Evolutionary conservation across 1,140 invertebrate species (phyloP).

Genomic region (Latrodectus geometricus): DNA sequence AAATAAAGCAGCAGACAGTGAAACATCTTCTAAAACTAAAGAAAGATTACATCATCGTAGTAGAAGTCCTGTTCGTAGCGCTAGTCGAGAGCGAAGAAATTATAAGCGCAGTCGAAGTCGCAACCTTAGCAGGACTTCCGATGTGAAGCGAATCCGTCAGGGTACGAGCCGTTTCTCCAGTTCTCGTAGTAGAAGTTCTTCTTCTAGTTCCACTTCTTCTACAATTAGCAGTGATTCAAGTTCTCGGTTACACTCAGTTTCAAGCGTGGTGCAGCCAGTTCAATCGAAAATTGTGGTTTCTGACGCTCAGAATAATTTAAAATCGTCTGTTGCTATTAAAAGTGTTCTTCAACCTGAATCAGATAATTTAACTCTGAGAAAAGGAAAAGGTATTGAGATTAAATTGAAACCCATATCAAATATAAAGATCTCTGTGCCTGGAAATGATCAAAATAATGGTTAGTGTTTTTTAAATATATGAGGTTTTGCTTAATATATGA

Average conservation of each 20-base stretch:
- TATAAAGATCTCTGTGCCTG: neutral
- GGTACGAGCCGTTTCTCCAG: neutral
- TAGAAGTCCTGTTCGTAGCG: neutral
- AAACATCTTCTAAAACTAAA: neutral
- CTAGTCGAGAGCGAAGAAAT: neutral
- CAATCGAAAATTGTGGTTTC: neutral
- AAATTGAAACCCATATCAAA: conserved; percentile 11
- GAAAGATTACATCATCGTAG: neutral
- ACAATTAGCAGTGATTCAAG: conserved; percentile 7
- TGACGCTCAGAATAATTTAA: neutral
- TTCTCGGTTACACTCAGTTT: neutral
- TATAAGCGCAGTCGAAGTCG: conserved; percentile 8
- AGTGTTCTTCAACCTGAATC: neutral
- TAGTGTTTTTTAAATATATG: neutral
- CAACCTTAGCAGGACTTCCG: neutral
- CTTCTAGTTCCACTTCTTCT: conserved; percentile 16
- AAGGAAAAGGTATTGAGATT: neutral
- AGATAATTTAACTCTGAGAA: neutral
- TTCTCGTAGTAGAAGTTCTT: conserved; percentile 3
- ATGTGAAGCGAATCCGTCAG: neutral
- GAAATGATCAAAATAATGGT: conserved; percentile 7
- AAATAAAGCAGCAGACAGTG: neutral
- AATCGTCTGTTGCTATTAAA: neutral
- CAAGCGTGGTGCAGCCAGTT: conserved; percentile 47
- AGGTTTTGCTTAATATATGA: no score